phyloP scores from a whole-genome alignment of 2,888 invertebrate genomes.

The Eilema depressum region DNA sequence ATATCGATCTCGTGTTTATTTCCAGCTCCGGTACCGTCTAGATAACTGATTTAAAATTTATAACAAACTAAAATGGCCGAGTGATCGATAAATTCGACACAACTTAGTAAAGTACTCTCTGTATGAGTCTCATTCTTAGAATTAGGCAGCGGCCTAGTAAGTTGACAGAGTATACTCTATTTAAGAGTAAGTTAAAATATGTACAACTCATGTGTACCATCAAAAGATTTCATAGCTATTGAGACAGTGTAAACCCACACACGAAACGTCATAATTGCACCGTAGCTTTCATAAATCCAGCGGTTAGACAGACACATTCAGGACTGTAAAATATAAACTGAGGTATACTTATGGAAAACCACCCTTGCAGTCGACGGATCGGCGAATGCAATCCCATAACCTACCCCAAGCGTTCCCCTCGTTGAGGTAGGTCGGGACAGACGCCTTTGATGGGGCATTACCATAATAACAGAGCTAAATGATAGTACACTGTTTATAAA shows the following conservation, averaged over 20 bases:
- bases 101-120: slow-evolving; percentile 21
- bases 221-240: slow-evolving; percentile 45
- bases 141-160: neutral
- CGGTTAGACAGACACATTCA: slow-evolving; percentile 78
- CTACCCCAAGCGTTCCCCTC: slow-evolving; percentile 83
- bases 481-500: slow-evolving; percentile 57
- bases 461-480: slow-evolving; percentile 72
- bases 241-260: slow-evolving; percentile 52
- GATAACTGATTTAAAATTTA: slow-evolving; percentile 77
- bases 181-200: slow-evolving; percentile 2
- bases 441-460: slow-evolving; percentile 79
- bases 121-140: slow-evolving; percentile 9
- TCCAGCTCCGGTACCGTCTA: slow-evolving; percentile 64
- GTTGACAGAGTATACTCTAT: neutral
- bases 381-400: slow-evolving; percentile 83
- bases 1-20: slow-evolving; percentile 80
- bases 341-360: slow-evolving; percentile 80
- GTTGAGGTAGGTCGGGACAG: slow-evolving; percentile 78
- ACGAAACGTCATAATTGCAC: slow-evolving; percentile 75
- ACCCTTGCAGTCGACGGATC: slow-evolving; percentile 78
- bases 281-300: slow-evolving; percentile 77
- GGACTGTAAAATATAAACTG: slow-evolving; percentile 68
- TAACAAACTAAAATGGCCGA: slow-evolving; percentile 62
- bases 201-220: neutral
- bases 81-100: slow-evolving; percentile 56